Evolutionary conservation across 2,797 vertebrate genomes (phyloP).

Genomic region (Chiloscyllium punctatum): DNA sequence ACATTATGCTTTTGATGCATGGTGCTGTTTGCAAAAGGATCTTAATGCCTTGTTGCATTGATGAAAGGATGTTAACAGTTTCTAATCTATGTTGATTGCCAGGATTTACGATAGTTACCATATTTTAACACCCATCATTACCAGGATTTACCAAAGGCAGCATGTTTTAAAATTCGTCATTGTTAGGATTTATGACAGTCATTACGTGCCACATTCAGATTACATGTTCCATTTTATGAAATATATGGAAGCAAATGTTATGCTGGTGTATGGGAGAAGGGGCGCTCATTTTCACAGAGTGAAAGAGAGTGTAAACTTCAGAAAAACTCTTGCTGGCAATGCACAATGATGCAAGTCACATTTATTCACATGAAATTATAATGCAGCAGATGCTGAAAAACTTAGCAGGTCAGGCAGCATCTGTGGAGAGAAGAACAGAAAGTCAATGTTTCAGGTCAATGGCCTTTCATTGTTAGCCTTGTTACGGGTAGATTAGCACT

Average conservation of each 20-base stretch:
- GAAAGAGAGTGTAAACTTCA: background rate
- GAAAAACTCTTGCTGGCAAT: background rate
- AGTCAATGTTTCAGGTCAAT: no score
- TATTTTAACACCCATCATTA: constrained; percentile 27
- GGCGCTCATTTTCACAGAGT: background rate
- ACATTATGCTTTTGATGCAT: constrained; percentile 20
- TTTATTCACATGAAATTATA: background rate
- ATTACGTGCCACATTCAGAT: constrained; percentile 11
- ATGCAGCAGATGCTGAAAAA: background rate
- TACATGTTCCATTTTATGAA: constrained; percentile 23
- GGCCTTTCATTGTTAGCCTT: no score
- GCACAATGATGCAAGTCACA: background rate
- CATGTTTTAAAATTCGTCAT: constrained; percentile 4
- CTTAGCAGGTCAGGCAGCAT: no score
- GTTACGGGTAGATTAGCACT: no score
- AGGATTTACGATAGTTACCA: constrained; percentile 20
- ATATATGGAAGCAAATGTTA: background rate
- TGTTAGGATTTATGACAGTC: constrained; percentile 4
- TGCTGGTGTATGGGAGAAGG: background rate
- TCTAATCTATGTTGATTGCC: constrained; percentile 33
- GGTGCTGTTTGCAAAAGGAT: background rate
- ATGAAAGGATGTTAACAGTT: constrained; percentile 27
- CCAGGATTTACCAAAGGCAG: background rate
- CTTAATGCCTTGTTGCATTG: constrained; percentile 30
- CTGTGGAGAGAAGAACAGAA: no score